Evolutionary conservation across 2,797 vertebrate species (phyloP).

Genomic region (Bovichtus variegatus): DNA sequence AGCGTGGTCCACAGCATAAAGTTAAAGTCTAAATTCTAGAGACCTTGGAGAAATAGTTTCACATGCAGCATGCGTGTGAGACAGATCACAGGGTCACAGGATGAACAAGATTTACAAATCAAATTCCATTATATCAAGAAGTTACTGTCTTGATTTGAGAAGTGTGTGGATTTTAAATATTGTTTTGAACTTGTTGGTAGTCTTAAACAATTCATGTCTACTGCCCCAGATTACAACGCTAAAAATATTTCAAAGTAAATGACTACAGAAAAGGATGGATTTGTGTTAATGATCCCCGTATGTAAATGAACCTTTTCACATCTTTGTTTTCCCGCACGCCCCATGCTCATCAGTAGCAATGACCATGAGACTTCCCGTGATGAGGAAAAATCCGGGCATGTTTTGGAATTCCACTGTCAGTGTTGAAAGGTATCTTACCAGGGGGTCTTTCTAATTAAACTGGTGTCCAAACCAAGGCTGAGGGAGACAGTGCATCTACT

Average conservation of each 20-base stretch:
- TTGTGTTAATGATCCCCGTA: conserved; percentile 69
- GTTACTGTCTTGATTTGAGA: background rate
- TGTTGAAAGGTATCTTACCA: conserved; percentile 77
- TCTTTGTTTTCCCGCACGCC: conserved; percentile 61
- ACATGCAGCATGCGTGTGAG: background rate
- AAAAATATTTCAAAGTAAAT: conserved; percentile 62
- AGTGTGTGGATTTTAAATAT: background rate
- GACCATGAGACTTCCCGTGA: conserved; percentile 72
- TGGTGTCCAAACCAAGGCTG: conserved; percentile 72
- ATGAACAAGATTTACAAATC: background rate
- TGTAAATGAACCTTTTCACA: conserved; percentile 70
- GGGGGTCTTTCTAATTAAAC: conserved; percentile 88
- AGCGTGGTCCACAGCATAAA: background rate
- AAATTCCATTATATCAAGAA: background rate
- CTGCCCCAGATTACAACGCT: conserved; percentile 38
- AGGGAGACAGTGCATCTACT: conserved; percentile 77
- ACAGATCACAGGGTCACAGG: background rate
- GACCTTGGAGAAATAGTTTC: background rate
- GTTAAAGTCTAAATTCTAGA: background rate
- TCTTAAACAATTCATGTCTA: conserved; percentile 25
- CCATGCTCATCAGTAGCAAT: conserved; percentile 67
- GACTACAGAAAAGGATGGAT: conserved; percentile 56
- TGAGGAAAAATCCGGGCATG: conserved; percentile 71
- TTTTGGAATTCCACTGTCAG: conserved; percentile 73
- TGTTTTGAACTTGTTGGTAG: conserved; percentile 11